Evolutionary conservation across 2,797 vertebrate genomes (phyloP).

Genomic region (Trichosurus vulpecula): DNA sequence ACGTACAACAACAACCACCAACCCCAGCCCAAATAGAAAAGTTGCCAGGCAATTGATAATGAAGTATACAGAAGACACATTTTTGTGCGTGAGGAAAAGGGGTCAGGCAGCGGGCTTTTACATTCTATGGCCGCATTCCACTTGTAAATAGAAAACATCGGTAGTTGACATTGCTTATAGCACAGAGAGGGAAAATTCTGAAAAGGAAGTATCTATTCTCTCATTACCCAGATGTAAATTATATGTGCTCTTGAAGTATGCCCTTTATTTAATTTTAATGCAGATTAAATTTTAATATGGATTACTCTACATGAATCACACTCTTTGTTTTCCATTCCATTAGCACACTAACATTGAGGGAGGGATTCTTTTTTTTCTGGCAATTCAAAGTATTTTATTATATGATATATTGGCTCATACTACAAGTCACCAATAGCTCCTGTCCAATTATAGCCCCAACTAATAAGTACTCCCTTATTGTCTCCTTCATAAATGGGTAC

Average conservation of each 20-base stretch:
- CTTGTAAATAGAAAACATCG: conserved; percentile 70
- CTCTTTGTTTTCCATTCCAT: conserved; percentile 71
- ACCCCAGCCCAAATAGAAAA: conserved; percentile 54
- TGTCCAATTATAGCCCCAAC: conserved; percentile 20
- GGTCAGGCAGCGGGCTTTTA: conserved; percentile 67
- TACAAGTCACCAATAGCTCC: conserved; percentile 43
- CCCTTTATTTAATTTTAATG: conserved; percentile 81
- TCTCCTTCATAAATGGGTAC: background rate
- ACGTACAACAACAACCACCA: background rate
- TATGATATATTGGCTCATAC: conserved; percentile 45
- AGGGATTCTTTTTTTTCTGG: conserved; percentile 72
- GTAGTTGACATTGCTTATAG: conserved; percentile 62
- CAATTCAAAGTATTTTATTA: conserved; percentile 68
- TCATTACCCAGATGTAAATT: conserved; percentile 77
- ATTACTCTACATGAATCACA: conserved; percentile 70
- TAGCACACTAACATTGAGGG: conserved; percentile 75
- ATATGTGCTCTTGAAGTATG: conserved; percentile 74
- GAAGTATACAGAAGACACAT: conserved; percentile 31
- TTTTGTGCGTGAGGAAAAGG: conserved; percentile 46
- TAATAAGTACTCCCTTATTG: conserved; percentile 50
- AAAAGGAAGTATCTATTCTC: conserved; percentile 70
- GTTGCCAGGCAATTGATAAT: conserved; percentile 57
- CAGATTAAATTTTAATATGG: conserved; percentile 79
- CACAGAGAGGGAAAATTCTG: conserved; percentile 67
- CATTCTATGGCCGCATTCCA: conserved; percentile 61